Conservation (phyloP, 2,797 vertebrate species). For the Rhadinocentrus ornatus region DNA sequence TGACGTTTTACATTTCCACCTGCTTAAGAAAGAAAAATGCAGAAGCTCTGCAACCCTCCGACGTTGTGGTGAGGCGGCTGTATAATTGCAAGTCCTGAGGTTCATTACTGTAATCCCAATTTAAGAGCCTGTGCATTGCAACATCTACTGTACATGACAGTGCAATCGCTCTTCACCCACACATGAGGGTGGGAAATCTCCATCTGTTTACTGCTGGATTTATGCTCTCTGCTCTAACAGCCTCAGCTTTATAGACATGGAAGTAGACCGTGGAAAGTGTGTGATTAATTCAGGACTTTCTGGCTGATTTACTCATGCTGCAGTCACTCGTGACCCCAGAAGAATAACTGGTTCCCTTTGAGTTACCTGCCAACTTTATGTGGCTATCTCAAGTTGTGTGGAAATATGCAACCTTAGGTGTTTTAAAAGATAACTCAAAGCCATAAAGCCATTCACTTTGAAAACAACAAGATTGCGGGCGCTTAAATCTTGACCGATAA, state of each 20-base stretch:
- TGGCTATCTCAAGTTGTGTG: slow-evolving; percentile 63
- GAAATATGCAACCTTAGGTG: slow-evolving; percentile 74
- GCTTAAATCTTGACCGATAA: slow-evolving; percentile 74
- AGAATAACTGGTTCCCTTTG: slow-evolving; percentile 55
- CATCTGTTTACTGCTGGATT: slow-evolving; percentile 19
- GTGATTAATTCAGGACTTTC: neutral
- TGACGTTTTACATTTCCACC: neutral
- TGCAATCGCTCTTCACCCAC: slow-evolving; percentile 31
- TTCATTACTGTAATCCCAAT: slow-evolving; percentile 41
- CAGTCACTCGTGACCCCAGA: slow-evolving; percentile 9
- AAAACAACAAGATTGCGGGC: slow-evolving; percentile 71
- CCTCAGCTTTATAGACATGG: slow-evolving; percentile 1
- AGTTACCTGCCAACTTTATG: slow-evolving; percentile 59
- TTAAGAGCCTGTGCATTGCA: slow-evolving; percentile 23
- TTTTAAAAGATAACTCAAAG: slow-evolving; percentile 72
- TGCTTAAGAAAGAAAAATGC: neutral
- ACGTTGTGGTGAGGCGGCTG: neutral
- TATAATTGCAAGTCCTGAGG: slow-evolving; percentile 44
- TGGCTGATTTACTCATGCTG: slow-evolving; percentile 6
- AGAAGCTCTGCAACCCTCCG: slow-evolving; percentile 2
- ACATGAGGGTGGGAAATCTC: slow-evolving; percentile 45
- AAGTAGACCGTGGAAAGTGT: neutral
- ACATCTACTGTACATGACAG: slow-evolving; percentile 31
- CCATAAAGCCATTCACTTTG: slow-evolving; percentile 78
- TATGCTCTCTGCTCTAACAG: slow-evolving; percentile 14